Base-by-base conservation (phyloP, 53 echinoderm and acorn worm species). In the Astropecten irregularis region DNA sequence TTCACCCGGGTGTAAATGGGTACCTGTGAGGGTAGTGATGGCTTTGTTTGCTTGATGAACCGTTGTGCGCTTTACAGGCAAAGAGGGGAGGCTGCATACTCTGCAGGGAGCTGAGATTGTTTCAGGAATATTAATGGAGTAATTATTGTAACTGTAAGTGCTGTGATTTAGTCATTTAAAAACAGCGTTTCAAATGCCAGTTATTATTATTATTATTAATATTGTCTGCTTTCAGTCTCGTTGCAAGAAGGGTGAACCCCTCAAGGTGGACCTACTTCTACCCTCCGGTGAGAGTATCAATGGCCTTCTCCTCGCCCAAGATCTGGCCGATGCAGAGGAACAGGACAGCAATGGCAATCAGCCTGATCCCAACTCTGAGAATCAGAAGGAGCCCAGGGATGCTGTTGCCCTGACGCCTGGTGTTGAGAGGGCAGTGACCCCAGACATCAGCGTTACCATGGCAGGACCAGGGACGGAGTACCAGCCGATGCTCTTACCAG, bases 191-290 rank as follows among this genome's bases (percentile, higher is more conserved):
- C n/a, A n/a, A n/a, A n/a, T n/a, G n/a, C n/a, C n/a, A n/a, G n/a
- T n/a, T n/a, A n/a, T n/a, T n/a, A n/a, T n/a, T n/a, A n/a, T n/a
- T n/a, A n/a, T n/a, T n/a, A n/a, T n/a, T n/a, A n/a, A n/a, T n/a
- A n/a, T n/a, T n/a, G n/a, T n/a, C n/a, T n/a, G n/a, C n/a, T 27
- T 55, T 0, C 51, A 91, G 91, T 73, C 86, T 9, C 35, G 76
- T 13, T 83, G 76, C 32, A 67, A 44, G 20, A 39, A 49, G 22
- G 74, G 73, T 2, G 82, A 89, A 73, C 73, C 92, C 1, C 32
- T 91, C 39, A 86, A 74, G 15, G 95, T 95, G 8, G 91, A 95
- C 36, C 83, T 95, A 2, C 37, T 82, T 37, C 84, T 91, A 1
- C 91, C 91, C 1, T 72, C 26, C 28, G 89, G 87, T 13, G 83